Percentiles rank a stretch among this genome's conserved stretches.
These are phyloP conservation scores for Eristalinus aeneus DNA, from an alignment of 2,888 invertebrate genomes.

Conservation along the genomic window DNA sequence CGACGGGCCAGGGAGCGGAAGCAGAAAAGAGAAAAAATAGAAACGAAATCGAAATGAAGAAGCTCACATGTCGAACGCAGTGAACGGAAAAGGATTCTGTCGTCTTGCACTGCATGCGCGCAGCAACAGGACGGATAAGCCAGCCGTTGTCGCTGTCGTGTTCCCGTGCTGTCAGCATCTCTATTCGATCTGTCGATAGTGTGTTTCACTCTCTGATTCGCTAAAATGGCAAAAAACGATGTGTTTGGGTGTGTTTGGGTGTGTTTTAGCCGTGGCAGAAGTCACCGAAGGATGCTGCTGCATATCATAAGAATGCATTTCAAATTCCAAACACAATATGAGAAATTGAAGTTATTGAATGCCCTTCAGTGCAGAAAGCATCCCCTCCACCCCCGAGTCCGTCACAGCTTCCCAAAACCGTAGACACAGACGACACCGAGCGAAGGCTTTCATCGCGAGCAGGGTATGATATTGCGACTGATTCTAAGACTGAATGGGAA, in stretches of 20 bases:
- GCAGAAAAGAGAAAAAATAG: neutral
- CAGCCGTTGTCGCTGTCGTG: slow-evolving; percentile 20
- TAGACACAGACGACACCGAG: slow-evolving; percentile 18
- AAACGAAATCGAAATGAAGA: slow-evolving; percentile 44
- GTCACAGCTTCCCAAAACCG: too few species aligned
- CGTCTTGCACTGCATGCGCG: slow-evolving; percentile 32
- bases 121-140: slow-evolving; percentile 64
- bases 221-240: slow-evolving; percentile 68
- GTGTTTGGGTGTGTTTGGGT: slow-evolving; percentile 33
- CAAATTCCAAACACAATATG: slow-evolving; percentile 68
- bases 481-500: slow-evolving; percentile 23
- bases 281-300: slow-evolving; percentile 47
- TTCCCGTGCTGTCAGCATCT: slow-evolving; percentile 27
- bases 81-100: slow-evolving; percentile 62
- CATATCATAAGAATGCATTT: slow-evolving; percentile 68
- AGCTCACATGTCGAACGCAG: slow-evolving; percentile 70
- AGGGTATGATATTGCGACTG: slow-evolving; percentile 31
- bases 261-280: neutral
- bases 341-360: slow-evolving; percentile 68
- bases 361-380: slow-evolving; percentile 51
- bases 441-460: neutral
- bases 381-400: slow-evolving; percentile 11
- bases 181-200: slow-evolving; percentile 61
- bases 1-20: neutral
- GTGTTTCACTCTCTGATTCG: slow-evolving; percentile 60